Percentiles rank a stretch among this genome's conserved stretches.
Evolutionary conservation across 2,888 invertebrate genomes (phyloP).

Genomic region (Therioaphis trifolii): DNA sequence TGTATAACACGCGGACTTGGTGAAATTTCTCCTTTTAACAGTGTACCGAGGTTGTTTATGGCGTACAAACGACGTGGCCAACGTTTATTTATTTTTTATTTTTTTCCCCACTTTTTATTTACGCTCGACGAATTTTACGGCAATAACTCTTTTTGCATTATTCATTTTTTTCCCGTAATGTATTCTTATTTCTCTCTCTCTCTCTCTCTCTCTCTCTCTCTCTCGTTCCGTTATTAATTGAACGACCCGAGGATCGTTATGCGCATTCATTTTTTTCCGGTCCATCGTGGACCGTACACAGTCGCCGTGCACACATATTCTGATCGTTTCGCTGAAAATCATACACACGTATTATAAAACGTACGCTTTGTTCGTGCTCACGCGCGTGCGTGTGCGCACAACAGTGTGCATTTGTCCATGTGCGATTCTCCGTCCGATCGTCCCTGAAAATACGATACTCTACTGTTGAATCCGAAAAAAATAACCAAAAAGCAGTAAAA

Average conservation of each 20-base stretch:
- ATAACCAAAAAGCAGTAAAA: no score
- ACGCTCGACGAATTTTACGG: conserved; percentile 28
- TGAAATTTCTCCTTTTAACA: conserved; percentile 23
- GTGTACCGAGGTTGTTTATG: background rate
- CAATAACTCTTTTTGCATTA: conserved; percentile 3
- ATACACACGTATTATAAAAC: no score
- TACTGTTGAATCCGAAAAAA: no score
- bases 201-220: background rate
- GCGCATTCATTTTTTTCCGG: background rate
- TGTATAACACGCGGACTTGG: background rate
- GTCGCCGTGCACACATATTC: background rate
- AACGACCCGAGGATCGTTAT: background rate
- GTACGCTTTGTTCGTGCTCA: no score
- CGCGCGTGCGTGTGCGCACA: no score
- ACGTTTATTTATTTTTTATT: background rate
- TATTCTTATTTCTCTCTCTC: background rate
- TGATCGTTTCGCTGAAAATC: no score
- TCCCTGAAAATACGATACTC: no score
- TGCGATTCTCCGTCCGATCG: no score
- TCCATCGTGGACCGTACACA: background rate
- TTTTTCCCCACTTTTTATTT: no score
- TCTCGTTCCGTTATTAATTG: background rate
- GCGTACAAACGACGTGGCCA: conserved; percentile 8
- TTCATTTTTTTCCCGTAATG: conserved; percentile 9
- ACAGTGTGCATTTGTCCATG: no score